Evolutionary conservation across 2,797 vertebrate genomes (phyloP).

Genomic region (Sternotherus odoratus): DNA sequence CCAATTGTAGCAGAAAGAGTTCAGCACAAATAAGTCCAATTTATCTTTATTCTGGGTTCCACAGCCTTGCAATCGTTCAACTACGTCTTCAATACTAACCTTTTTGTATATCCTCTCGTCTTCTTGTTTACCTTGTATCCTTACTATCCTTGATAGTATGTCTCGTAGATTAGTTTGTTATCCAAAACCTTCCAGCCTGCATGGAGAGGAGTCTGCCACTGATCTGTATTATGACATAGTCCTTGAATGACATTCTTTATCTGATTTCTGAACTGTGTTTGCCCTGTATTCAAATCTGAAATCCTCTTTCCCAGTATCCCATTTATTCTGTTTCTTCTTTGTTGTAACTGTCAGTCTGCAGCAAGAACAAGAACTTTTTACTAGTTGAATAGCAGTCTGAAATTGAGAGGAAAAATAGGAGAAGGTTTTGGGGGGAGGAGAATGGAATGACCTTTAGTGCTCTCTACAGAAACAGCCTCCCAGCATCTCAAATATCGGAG

Average conservation of each 20-base stretch:
- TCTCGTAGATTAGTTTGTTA: conserved; percentile 29
- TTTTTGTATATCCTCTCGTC: conserved; percentile 39
- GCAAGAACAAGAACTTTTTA: conserved; percentile 55
- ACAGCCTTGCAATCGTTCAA: conserved; percentile 58
- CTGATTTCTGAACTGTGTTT: not conserved
- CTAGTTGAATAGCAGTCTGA: conserved; percentile 41
- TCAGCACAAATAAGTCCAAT: conserved; percentile 39
- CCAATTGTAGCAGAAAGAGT: conserved; percentile 41
- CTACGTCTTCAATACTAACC: conserved; percentile 54
- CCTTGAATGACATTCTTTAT: not conserved
- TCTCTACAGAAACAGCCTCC: conserved; percentile 70
- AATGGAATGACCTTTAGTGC: conserved; percentile 61
- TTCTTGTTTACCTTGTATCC: conserved; percentile 69
- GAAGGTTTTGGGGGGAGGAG: conserved; percentile 44
- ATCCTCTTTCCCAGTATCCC: not conserved
- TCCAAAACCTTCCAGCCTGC: conserved; percentile 14
- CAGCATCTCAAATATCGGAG: conserved; percentile 68
- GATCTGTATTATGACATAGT: not conserved
- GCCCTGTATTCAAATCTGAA: not conserved
- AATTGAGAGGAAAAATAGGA: conserved; percentile 40
- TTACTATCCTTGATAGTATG: conserved; percentile 71
- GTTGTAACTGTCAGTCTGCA: conserved; percentile 32
- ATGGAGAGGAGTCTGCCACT: not conserved
- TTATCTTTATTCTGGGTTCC: conserved; percentile 26
- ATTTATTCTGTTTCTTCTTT: not conserved